Conservation (phyloP, 2,113 vertebrate genomes). For the Barnardius zonarius region DNA sequence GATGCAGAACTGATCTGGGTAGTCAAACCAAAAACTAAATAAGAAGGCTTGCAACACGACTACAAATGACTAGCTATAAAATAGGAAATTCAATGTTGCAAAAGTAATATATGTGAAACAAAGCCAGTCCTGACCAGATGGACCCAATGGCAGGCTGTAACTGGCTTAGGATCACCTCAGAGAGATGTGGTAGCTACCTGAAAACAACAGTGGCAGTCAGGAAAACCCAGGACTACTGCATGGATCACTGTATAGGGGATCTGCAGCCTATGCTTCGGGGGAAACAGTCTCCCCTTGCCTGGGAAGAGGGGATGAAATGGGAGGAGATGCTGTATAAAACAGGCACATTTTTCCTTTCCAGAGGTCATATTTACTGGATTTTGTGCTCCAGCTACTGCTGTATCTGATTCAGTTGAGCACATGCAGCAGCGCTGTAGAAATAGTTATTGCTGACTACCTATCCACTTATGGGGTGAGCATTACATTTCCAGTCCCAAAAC, state of each 20-base stretch:
- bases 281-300: not conserved
- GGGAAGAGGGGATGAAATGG: not conserved
- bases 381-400: not conserved
- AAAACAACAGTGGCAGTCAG: not conserved
- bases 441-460: not conserved
- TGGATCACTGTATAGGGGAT: accelerated
- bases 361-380: not conserved
- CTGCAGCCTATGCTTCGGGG: not conserved
- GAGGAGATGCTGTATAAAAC: not conserved
- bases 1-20: not conserved
- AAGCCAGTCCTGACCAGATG: not conserved
- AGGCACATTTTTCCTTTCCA: not conserved
- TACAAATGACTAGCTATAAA: not conserved
- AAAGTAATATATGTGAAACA: not conserved
- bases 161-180: not conserved
- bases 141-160: not conserved
- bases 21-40: not conserved
- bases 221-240: not conserved
- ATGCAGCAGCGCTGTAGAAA: not conserved
- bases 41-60: not conserved
- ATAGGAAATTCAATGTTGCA: not conserved
- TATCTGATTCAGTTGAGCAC: not conserved
- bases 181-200: not conserved
- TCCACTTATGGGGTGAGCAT: not conserved
- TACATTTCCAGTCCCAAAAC: not conserved